phyloP scores from a whole-genome alignment of 2,797 vertebrate species.

The Pipistrellus pygmaeus region DNA sequence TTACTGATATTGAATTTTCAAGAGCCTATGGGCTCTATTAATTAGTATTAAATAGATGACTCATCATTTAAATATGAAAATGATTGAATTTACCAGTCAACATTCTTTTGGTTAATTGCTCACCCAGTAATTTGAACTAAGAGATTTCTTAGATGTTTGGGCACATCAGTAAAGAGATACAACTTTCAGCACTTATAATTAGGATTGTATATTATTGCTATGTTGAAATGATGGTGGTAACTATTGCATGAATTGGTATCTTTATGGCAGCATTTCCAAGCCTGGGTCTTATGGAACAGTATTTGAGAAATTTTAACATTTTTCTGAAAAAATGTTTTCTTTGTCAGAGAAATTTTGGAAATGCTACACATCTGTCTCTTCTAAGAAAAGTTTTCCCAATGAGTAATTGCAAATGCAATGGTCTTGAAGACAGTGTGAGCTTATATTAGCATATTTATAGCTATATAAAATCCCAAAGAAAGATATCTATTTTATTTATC shows the following conservation, averaged over 20 bases:
- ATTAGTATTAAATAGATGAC: not conserved
- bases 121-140: not conserved
- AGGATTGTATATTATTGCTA: not conserved
- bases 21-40: not conserved
- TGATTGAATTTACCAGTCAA: not conserved
- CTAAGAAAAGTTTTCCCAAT: not conserved
- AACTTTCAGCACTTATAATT: not conserved
- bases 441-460: conserved; percentile 17
- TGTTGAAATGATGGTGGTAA: not conserved
- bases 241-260: not conserved
- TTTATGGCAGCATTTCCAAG: not conserved
- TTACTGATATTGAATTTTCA: not conserved
- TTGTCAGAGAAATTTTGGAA: conserved; percentile 44
- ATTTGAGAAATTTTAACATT: conserved; percentile 2
- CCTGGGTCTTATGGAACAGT: not conserved
- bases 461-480: not conserved
- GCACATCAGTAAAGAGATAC: not conserved
- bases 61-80: not conserved
- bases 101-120: conserved; percentile 38
- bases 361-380: not conserved
- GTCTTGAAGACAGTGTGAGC: not conserved
- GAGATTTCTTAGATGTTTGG: not conserved
- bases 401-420: conserved; percentile 22
- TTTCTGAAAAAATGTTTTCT: conserved; percentile 33
- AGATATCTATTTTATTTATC: not conserved